Percentiles rank a stretch among this genome's conserved stretches.
phyloP scores from a whole-genome alignment of 2,113 vertebrate genomes.

The Macrotus californicus region DNA sequence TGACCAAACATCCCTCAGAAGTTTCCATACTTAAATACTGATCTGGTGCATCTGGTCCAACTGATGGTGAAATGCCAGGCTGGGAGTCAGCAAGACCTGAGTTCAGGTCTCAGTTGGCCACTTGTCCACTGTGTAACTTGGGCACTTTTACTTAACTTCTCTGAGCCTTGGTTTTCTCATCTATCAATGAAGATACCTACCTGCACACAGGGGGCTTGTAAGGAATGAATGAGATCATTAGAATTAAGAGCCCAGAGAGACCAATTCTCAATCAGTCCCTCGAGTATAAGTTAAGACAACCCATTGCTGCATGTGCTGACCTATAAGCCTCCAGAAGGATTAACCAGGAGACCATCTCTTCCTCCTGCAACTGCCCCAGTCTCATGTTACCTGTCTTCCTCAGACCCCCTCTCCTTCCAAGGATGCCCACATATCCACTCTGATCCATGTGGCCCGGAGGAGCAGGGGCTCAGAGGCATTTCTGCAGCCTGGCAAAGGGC shows the following conservation, averaged over 20 bases:
- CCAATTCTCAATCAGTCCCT: background rate
- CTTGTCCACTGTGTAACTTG: background rate
- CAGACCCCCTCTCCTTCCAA: background rate
- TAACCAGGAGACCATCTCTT: background rate
- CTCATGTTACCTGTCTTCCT: background rate
- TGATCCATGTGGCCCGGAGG: background rate
- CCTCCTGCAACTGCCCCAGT: background rate
- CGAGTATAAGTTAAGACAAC: background rate
- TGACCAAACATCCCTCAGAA: background rate
- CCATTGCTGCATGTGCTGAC: background rate
- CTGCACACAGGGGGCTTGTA: background rate
- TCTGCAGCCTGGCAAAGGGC: background rate
- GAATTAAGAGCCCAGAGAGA: background rate
- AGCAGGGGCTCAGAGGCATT: background rate
- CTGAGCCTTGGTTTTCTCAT: background rate
- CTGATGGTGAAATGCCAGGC: background rate
- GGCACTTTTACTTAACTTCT: too few species aligned
- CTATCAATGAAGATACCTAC: background rate
- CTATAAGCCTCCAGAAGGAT: rapidly evolving
- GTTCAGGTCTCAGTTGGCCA: background rate
- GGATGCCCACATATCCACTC: background rate
- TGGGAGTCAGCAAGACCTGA: background rate
- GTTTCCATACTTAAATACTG: background rate
- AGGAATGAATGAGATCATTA: background rate
- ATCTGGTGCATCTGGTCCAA: background rate